A percentile compares a stretch with the other conserved stretches of the same genome.
These are phyloP conservation scores for Corythaeola cristata DNA, from an alignment of 2,113 vertebrate genomes.

Conservation along the genomic window DNA sequence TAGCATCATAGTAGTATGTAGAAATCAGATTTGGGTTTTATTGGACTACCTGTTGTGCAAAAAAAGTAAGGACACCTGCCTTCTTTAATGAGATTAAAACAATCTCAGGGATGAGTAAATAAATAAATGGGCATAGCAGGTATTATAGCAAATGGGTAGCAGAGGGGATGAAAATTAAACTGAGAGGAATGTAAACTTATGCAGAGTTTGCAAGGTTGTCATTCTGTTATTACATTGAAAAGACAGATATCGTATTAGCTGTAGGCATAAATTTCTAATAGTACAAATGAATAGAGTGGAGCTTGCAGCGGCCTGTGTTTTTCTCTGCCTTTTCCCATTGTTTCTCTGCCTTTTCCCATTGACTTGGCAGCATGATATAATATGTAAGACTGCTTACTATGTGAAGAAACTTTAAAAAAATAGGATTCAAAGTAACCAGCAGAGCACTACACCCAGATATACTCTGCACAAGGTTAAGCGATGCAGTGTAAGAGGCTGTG, in stretches of 20 bases:
- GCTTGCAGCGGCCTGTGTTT: background rate
- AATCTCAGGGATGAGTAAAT: background rate
- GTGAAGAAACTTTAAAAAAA: background rate
- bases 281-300: background rate
- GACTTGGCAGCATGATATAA: background rate
- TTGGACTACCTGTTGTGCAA: background rate
- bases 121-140: background rate
- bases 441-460: background rate
- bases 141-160: background rate
- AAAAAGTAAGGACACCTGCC: background rate
- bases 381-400: background rate
- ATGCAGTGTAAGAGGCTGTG: background rate
- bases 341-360: no score
- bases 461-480: background rate
- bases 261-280: background rate
- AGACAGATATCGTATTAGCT: background rate
- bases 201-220: background rate
- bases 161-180: background rate
- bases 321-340: background rate
- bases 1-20: background rate
- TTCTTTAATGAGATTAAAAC: background rate
- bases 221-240: background rate
- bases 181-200: background rate
- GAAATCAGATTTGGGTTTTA: background rate
- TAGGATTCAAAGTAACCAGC: accelerated